phyloP scores from a whole-genome alignment of 1,140 invertebrate genomes.

The Matsumurasca onukii region DNA sequence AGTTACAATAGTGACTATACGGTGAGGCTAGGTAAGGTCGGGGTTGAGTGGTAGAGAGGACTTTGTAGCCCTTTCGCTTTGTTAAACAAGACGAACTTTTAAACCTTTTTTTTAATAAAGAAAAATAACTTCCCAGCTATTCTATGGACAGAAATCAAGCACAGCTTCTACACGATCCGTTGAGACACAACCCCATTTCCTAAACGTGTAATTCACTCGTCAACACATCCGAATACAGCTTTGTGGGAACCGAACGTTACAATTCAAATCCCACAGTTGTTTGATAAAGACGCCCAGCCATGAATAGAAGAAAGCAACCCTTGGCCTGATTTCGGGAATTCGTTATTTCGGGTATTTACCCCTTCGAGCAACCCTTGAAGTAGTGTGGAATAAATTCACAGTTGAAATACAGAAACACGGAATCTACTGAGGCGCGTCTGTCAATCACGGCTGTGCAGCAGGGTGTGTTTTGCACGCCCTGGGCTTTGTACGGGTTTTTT shows the following conservation, averaged over 20 bases:
- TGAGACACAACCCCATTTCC: not conserved
- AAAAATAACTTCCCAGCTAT: too few relatives aligned
- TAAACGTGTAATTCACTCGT: not conserved
- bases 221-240: not conserved
- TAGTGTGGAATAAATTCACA: not conserved
- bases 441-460: too few relatives aligned
- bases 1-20: too few relatives aligned
- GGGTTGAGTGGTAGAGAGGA: too few relatives aligned
- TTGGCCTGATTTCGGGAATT: slow-evolving; percentile 17
- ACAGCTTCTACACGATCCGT: too few relatives aligned
- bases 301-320: slow-evolving; percentile 5
- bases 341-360: slow-evolving; percentile 25
- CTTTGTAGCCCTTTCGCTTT: too few relatives aligned
- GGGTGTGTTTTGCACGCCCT: too few relatives aligned
- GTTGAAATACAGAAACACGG: slow-evolving; percentile 20
- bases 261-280: slow-evolving; percentile 18
- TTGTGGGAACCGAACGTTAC: slow-evolving; percentile 12
- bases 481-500: not conserved
- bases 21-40: too few relatives aligned
- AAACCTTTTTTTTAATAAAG: too few relatives aligned
- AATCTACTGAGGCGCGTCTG: not conserved
- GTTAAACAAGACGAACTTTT: too few relatives aligned
- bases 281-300: not conserved
- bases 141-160: too few relatives aligned
- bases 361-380: slow-evolving; percentile 19